Evolutionary conservation across 2,113 vertebrate species (phyloP), one percentile per base, ranked within the genome.

Genomic region (Cyanoderma ruficeps): DNA sequence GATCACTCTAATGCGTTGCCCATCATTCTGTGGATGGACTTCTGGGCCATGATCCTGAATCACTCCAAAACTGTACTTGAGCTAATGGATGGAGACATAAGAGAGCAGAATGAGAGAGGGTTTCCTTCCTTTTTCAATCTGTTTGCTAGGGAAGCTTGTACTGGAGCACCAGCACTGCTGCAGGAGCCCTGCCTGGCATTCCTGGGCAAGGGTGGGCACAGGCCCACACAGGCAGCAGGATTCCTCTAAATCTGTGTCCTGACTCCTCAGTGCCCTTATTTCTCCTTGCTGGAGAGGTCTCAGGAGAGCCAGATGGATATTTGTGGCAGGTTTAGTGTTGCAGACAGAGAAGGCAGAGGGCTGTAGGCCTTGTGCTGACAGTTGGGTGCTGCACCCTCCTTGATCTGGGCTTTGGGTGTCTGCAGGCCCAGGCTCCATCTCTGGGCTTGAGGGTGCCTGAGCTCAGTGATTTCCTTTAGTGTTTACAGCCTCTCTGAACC

Each of bases 211-310:
- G 63, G 6, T 2, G 2, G 39, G n/a, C 12, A 10, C 55, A 31
- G 68, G 33, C 28, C 15, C 64, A 14, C 2, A 5, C 2, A 9
- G 31, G 47, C 33, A 63, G 37, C 35, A 6, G 72, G n/a, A 24
- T 0, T 0, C 30, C 9, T 3, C 14, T 4, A 23, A 31, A 60
- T 18, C 50, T 57, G 22, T 3, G 4, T 72, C 7, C 1, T 21
- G 72, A 25, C 44, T 56, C 55, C 35, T 47, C 74, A 9, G 65
- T 27, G 33, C 22, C 31, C 4, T 5, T 8, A 18, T 33, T 33
- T 18, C 44, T 78, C 37, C 46, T 60, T 4, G 1, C 33, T 16
- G 52, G 60, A 42, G 44, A 59, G 39, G 33, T 1, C 30, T 52
- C 11, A 1, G 14, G 49, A 42, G 57, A 39, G 35, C 10, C 30